Conservation (phyloP, 2,888 invertebrate species). For the Agrotis segetum region DNA sequence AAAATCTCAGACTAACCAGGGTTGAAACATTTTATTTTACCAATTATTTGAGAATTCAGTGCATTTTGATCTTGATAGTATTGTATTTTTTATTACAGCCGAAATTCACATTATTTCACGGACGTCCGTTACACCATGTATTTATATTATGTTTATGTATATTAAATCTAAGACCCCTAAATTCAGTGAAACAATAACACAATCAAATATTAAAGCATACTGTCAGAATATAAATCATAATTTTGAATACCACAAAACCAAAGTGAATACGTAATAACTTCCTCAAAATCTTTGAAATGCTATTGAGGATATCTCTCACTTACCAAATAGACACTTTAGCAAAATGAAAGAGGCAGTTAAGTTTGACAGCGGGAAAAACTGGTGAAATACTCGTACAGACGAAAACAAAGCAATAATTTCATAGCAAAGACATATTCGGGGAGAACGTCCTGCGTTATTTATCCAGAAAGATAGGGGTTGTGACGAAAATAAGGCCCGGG, state of each 20-base stretch:
- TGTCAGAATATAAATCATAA: slow-evolving; percentile 29
- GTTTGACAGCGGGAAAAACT: slow-evolving; percentile 60
- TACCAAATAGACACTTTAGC: slow-evolving; percentile 38
- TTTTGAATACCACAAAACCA: slow-evolving; percentile 27
- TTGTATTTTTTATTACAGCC: background rate
- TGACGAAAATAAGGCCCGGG: slow-evolving; percentile 65
- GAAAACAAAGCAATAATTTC: slow-evolving; percentile 83
- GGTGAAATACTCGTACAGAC: slow-evolving; percentile 56
- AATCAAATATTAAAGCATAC: slow-evolving; percentile 25
- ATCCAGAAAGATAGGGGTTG: slow-evolving; percentile 65
- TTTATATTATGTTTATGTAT: background rate
- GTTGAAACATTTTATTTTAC: background rate
- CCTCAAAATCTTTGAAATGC: slow-evolving; percentile 22
- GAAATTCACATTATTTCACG: too few species aligned
- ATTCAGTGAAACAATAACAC: background rate
- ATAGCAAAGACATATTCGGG: slow-evolving; percentile 69
- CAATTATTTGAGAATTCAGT: background rate
- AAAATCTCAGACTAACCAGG: background rate
- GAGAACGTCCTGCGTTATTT: slow-evolving; percentile 67
- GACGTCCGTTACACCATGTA: background rate
- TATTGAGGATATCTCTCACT: slow-evolving; percentile 26
- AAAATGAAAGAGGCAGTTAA: slow-evolving; percentile 47
- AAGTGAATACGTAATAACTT: slow-evolving; percentile 43
- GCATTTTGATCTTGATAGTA: background rate
- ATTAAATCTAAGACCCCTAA: background rate